Percentiles rank a stretch among this genome's conserved stretches.
Conservation (phyloP, 2,888 invertebrate species). For the Fissipunctia ypsillon region DNA sequence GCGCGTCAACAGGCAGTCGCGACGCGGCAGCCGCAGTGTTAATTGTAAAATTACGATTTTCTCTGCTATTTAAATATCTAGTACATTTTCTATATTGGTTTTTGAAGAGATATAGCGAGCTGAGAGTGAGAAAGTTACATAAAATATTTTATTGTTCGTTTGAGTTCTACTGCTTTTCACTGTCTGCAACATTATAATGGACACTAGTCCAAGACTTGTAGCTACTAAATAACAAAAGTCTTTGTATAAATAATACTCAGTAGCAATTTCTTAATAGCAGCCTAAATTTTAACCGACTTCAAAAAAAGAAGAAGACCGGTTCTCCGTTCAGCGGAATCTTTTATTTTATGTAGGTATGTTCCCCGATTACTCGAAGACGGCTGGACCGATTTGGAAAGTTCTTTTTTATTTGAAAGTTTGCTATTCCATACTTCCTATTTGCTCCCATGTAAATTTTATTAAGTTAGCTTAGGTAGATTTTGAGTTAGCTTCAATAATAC, state of each 20-base stretch:
- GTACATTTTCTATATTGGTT: slow-evolving; percentile 14
- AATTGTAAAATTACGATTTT: slow-evolving; percentile 63
- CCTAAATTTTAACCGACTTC: too few relatives aligned
- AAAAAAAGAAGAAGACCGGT: too few relatives aligned
- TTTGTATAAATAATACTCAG: not conserved
- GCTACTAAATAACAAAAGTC: not conserved
- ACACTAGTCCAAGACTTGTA: not conserved
- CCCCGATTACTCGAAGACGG: too few relatives aligned
- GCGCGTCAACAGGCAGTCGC: slow-evolving; percentile 66
- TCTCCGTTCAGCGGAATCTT: too few relatives aligned
- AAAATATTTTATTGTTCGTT: not conserved
- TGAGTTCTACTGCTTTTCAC: not conserved
- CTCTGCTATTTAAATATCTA: slow-evolving; percentile 52
- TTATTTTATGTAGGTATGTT: too few relatives aligned
- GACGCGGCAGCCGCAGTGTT: slow-evolving; percentile 43
- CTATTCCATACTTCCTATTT: too few relatives aligned
- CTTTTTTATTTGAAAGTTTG: too few relatives aligned
- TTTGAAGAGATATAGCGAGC: not conserved
- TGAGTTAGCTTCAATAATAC: too few relatives aligned
- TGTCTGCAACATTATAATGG: not conserved
- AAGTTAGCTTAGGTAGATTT: too few relatives aligned
- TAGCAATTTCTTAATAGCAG: not conserved
- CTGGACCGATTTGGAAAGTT: too few relatives aligned
- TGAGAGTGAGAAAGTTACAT: not conserved
- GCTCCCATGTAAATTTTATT: too few relatives aligned